Conservation (phyloP, 2,888 invertebrate species). For the Neelides folsomi region DNA sequence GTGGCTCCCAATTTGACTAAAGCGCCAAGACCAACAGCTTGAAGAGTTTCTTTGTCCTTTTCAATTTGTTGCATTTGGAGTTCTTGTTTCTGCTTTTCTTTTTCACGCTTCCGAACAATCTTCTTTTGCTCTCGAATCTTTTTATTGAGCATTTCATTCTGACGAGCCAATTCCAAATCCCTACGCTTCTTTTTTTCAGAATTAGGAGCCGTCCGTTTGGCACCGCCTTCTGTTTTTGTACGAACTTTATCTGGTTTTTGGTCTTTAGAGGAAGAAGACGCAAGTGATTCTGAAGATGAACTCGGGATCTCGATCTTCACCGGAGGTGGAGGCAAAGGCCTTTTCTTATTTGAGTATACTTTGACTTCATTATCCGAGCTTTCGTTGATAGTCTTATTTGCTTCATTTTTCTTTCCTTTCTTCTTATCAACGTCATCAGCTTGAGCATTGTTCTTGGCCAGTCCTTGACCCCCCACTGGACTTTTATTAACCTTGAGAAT, state of each 20-base stretch:
- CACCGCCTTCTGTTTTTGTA: background rate
- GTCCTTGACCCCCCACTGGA: constrained; percentile 34
- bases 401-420: constrained; percentile 6
- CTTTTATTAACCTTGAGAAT: constrained; percentile 33
- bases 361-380: constrained; percentile 34
- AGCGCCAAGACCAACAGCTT: constrained; percentile 34
- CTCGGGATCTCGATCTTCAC: constrained; percentile 3
- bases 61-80: constrained; percentile 39
- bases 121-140: constrained; percentile 26
- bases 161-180: too few species aligned
- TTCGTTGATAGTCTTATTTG: constrained; percentile 9
- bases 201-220: too few species aligned
- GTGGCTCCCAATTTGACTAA: too few species aligned
- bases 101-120: constrained; percentile 16
- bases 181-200: too few species aligned
- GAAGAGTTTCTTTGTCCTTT: constrained; percentile 54
- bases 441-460: background rate
- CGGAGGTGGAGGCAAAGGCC: too few species aligned
- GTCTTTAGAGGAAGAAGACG: too few species aligned
- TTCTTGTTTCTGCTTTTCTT: constrained; percentile 31
- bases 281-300: too few species aligned
- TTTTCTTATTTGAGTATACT: constrained; percentile 36
- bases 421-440: constrained; percentile 10
- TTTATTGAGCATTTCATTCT: constrained; percentile 23
- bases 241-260: too few species aligned